phyloP scores from a whole-genome alignment of 2,888 invertebrate species.

The Scaptomyza parva region DNA sequence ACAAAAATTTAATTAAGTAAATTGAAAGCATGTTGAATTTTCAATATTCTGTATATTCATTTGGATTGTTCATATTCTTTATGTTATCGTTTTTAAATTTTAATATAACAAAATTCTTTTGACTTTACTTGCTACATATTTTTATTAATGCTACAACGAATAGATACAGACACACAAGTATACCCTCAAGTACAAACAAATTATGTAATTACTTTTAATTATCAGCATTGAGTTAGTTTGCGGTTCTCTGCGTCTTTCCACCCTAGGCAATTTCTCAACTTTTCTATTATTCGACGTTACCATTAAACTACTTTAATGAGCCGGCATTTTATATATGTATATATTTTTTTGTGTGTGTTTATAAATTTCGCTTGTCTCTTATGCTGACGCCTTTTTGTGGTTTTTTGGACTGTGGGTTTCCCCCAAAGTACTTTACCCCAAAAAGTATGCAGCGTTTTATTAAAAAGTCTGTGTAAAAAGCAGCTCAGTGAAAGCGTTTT shows the following conservation, averaged over 20 bases:
- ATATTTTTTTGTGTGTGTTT: slow-evolving; percentile 36
- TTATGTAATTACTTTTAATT: slow-evolving; percentile 79
- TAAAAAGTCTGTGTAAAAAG: slow-evolving; percentile 32
- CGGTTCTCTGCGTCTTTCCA: slow-evolving; percentile 33
- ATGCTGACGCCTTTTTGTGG: slow-evolving; percentile 30
- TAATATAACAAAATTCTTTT: slow-evolving; percentile 2
- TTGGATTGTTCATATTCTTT: too few relatives aligned
- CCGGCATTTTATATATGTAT: slow-evolving; percentile 1
- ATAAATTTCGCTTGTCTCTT: slow-evolving; percentile 63
- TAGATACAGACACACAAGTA: slow-evolving; percentile 5
- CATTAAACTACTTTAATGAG: slow-evolving; percentile 8
- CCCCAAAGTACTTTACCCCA: slow-evolving; percentile 36
- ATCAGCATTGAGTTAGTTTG: slow-evolving; percentile 74
- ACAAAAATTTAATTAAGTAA: not conserved
- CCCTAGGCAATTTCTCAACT: slow-evolving; percentile 10
- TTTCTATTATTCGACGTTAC: slow-evolving; percentile 16
- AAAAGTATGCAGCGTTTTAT: slow-evolving; percentile 57
- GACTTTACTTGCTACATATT: too few relatives aligned
- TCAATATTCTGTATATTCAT: too few relatives aligned
- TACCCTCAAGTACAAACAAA: slow-evolving; percentile 46
- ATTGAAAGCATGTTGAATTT: not conserved
- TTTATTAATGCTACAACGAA: too few relatives aligned
- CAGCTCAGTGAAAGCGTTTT: slow-evolving; percentile 6
- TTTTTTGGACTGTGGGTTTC: not conserved
- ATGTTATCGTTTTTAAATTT: slow-evolving; percentile 1